phyloP scores from a whole-genome alignment of 2,113 vertebrate species.

The Saccopteryx leptura region DNA sequence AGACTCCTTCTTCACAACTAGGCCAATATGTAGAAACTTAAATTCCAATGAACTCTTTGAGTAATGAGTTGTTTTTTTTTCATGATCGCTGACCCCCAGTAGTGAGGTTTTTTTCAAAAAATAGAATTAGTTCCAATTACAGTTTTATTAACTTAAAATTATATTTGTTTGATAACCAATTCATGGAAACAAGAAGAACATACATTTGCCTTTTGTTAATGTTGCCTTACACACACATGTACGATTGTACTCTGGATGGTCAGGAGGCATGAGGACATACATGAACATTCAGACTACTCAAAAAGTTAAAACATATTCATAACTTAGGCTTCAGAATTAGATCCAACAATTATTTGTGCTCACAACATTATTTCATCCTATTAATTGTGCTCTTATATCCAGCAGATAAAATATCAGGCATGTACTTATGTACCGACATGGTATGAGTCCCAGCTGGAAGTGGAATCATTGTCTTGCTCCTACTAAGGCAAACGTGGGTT shows the following conservation, averaged over 20 bases:
- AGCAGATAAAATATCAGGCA: neutral
- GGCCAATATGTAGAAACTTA: neutral
- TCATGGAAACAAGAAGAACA: no score
- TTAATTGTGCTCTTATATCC: neutral
- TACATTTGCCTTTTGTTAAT: no score
- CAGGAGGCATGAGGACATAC: no score
- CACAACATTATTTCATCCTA: neutral
- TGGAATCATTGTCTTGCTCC: neutral
- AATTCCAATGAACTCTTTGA: neutral
- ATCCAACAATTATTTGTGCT: neutral
- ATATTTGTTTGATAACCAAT: no score
- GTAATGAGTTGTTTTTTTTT: no score
- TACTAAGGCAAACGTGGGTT: neutral
- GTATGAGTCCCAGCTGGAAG: neutral
- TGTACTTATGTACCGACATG: neutral
- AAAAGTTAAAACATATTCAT: neutral
- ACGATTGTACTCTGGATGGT: no score
- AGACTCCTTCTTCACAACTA: neutral
- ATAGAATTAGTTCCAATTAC: no score
- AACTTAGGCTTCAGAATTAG: neutral
- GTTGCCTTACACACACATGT: no score
- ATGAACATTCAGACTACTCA: no score
- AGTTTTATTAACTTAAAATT: no score
- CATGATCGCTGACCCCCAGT: no score
- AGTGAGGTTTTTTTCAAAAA: no score